Conservation (phyloP, 2,113 vertebrate species). For the Thinocorus orbignyianus region DNA sequence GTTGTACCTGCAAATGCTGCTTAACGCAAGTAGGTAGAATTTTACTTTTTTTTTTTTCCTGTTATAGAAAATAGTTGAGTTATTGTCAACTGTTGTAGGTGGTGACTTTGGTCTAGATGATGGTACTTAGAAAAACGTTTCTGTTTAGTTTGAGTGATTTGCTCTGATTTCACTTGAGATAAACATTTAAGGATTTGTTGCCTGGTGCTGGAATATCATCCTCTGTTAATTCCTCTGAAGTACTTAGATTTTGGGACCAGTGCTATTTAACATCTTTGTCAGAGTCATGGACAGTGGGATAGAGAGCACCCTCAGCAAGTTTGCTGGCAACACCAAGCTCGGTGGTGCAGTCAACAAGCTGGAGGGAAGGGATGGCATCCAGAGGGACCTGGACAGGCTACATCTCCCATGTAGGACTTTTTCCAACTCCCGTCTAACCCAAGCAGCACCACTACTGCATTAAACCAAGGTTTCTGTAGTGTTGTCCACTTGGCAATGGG, state of each 20-base stretch:
- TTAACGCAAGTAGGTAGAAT: slow-evolving; percentile 59
- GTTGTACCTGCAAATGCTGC: background rate
- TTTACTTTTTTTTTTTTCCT: background rate
- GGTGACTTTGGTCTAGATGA: background rate
- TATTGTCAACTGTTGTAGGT: background rate
- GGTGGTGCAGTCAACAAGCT: too few species aligned
- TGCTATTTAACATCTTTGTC: too few species aligned
- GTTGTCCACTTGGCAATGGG: background rate
- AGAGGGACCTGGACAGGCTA: too few species aligned
- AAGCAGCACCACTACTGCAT: background rate
- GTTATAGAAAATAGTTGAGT: background rate
- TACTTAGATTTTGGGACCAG: background rate
- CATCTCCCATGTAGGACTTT: background rate
- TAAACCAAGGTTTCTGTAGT: background rate
- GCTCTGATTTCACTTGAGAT: background rate
- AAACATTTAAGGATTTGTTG: background rate
- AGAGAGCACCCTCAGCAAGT: too few species aligned
- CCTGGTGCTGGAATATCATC: background rate
- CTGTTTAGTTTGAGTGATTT: background rate
- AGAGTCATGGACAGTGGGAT: too few species aligned
- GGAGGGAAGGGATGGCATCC: too few species aligned
- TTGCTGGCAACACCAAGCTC: too few species aligned
- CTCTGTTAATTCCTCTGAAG: background rate
- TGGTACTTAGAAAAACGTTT: background rate
- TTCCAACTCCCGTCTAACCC: background rate